Evolutionary conservation across 2,888 invertebrate genomes (phyloP).

Genomic region (Plusia festucae): DNA sequence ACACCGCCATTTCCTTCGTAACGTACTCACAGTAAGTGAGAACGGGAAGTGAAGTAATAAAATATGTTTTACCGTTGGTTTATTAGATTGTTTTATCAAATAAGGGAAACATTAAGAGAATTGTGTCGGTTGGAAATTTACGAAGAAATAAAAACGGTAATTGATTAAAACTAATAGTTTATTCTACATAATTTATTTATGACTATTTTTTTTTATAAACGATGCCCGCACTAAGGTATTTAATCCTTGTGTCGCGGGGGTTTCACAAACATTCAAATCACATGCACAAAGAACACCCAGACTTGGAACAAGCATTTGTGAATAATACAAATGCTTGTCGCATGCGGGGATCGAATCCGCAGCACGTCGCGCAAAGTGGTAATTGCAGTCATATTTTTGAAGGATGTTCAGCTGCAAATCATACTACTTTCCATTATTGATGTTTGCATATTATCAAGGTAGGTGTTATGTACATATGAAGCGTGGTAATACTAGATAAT

Average conservation of each 20-base stretch:
- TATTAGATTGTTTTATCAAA: conserved; percentile 32
- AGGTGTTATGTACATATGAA: neutral
- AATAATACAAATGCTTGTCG: no score
- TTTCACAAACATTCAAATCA: no score
- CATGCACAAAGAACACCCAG: no score
- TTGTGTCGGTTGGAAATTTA: neutral
- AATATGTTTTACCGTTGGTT: conserved; percentile 25
- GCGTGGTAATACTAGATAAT: neutral
- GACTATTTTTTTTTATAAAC: no score
- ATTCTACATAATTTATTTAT: neutral
- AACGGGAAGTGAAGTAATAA: conserved; percentile 19
- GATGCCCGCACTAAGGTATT: neutral
- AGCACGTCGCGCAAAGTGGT: no score
- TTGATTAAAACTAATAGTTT: neutral
- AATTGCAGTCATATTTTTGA: no score
- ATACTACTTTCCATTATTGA: neutral
- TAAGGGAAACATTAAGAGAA: conserved; percentile 16
- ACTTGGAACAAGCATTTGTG: no score
- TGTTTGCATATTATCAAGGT: neutral
- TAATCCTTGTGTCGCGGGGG: no score
- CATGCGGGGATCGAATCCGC: no score
- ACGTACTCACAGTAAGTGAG: conserved; percentile 36
- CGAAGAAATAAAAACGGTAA: neutral
- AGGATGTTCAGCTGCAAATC: no score
- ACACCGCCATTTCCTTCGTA: conserved; percentile 61